Evolutionary conservation across 2,888 invertebrate genomes (phyloP).

Genomic region (Asteroscopus sphinx): DNA sequence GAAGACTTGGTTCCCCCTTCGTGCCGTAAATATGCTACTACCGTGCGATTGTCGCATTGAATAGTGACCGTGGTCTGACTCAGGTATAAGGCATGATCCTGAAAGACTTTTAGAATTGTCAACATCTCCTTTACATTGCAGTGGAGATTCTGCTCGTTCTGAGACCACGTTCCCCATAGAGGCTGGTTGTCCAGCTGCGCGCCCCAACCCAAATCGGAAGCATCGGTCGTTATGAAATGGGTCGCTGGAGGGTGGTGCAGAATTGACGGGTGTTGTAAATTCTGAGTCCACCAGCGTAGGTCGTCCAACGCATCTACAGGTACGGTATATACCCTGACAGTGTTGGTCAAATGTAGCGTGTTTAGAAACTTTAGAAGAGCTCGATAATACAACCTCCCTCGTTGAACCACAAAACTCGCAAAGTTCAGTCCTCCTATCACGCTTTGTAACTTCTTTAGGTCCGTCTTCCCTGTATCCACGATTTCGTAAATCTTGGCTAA

Average conservation of each 20-base stretch:
- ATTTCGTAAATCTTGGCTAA: too few relatives aligned
- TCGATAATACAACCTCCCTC: slow-evolving; percentile 50
- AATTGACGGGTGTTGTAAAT: slow-evolving; percentile 21
- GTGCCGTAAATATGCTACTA: slow-evolving; percentile 52
- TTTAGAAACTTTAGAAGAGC: slow-evolving; percentile 19
- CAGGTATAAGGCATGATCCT: slow-evolving; percentile 7
- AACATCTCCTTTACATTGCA: slow-evolving; percentile 54
- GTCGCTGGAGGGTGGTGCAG: slow-evolving; percentile 35
- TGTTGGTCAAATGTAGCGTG: not conserved
- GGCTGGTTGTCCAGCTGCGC: slow-evolving; percentile 43
- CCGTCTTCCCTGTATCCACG: not conserved
- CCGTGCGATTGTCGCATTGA: slow-evolving; percentile 59
- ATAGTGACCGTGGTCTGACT: slow-evolving; percentile 28
- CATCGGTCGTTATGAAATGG: slow-evolving; percentile 50
- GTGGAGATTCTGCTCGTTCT: slow-evolving; percentile 32
- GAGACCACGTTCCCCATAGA: slow-evolving; percentile 35
- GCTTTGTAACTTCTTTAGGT: slow-evolving; percentile 48
- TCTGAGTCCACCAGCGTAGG: slow-evolving; percentile 47
- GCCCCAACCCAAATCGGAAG: slow-evolving; percentile 54
- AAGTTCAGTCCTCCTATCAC: slow-evolving; percentile 49
- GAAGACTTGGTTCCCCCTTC: slow-evolving; percentile 61
- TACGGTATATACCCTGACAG: not conserved
- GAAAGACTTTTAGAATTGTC: slow-evolving; percentile 34
- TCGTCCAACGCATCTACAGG: slow-evolving; percentile 1
- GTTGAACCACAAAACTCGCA: slow-evolving; percentile 50